Base-by-base conservation (phyloP, 2,888 invertebrate genomes). In the Malthinus flaveolus region DNA sequence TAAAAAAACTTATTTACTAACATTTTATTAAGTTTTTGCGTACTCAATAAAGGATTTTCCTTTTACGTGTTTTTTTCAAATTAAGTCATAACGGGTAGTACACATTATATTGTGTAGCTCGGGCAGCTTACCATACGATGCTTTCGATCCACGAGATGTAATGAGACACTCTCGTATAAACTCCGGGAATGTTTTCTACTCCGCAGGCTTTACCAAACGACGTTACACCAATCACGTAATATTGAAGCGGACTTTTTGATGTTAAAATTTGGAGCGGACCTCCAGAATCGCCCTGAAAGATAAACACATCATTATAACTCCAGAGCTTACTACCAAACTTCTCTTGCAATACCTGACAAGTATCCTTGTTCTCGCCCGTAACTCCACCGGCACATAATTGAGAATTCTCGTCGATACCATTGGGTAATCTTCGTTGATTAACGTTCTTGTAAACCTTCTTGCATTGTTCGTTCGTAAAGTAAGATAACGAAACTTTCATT, bases 261-360 rank as follows among this genome's bases (percentile, higher is more conserved):
- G 69, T 69, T 35, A 63, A 68, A 10, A 79, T 65, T 42, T 75
- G 75, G 11, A 87, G 73, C 0, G 86, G 85, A 3, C 86, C 85
- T n/a, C 87, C 86, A 42, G 84, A 85, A 73, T 86, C 86, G 11
- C 85, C 85, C 84, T 84, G 71, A 54, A 80, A 68, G 57, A 13
- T 33, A 34, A 23, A 7, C n/a, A n/a, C n/a, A n/a, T n/a, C n/a
- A n/a, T n/a, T n/a, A n/a, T n/a, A n/a, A n/a, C n/a, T n/a, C n/a
- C n/a, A n/a, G n/a, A n/a, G n/a, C n/a, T n/a, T n/a, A n/a, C n/a
- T n/a, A n/a, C n/a, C n/a, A n/a, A n/a, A n/a, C n/a, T 9, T 44
- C 1, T 10, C 12, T 11, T 44, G 23, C 23, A 23, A 54, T 62
- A 71, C 70, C 65, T 70, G 66, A 49, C 72, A 73, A 23, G 72